Evolutionary conservation across 2,113 vertebrate species (phyloP).

Genomic region (Toxostoma redivivum): DNA sequence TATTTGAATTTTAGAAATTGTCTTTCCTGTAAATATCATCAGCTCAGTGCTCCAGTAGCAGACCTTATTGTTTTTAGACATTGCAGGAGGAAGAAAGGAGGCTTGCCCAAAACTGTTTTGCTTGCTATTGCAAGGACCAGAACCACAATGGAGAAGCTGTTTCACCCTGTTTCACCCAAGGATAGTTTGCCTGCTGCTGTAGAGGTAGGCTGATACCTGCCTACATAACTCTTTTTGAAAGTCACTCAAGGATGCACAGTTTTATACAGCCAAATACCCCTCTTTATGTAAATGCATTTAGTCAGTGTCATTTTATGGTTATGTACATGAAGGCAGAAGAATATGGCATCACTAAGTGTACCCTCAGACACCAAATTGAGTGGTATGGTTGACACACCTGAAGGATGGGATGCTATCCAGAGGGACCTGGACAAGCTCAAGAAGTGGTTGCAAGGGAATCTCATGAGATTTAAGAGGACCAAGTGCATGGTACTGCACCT

Average conservation of each 20-base stretch:
- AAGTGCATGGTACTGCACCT: not conserved
- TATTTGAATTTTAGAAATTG: not conserved
- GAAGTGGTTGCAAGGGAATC: not conserved
- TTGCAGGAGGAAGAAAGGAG: not conserved
- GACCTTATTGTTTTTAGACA: not conserved
- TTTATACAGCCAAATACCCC: not conserved
- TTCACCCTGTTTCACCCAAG: not conserved
- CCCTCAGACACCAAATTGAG: not conserved
- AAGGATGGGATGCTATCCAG: not conserved
- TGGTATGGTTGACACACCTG: not conserved
- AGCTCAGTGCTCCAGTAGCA: not conserved
- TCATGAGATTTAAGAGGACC: not conserved
- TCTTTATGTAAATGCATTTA: not conserved
- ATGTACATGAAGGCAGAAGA: accelerated
- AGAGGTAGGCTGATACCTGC: not conserved
- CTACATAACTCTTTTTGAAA: not conserved
- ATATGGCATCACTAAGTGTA: not conserved
- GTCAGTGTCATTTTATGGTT: not conserved
- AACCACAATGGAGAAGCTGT: not conserved
- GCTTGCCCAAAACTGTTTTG: not conserved
- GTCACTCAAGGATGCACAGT: not conserved
- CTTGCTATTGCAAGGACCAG: not conserved
- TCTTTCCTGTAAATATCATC: not conserved
- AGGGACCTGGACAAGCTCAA: not conserved
- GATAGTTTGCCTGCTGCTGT: not conserved